These are phyloP conservation scores for Fabriciana adippe DNA, from an alignment of 2,888 invertebrate species.

Conservation along the genomic window DNA sequence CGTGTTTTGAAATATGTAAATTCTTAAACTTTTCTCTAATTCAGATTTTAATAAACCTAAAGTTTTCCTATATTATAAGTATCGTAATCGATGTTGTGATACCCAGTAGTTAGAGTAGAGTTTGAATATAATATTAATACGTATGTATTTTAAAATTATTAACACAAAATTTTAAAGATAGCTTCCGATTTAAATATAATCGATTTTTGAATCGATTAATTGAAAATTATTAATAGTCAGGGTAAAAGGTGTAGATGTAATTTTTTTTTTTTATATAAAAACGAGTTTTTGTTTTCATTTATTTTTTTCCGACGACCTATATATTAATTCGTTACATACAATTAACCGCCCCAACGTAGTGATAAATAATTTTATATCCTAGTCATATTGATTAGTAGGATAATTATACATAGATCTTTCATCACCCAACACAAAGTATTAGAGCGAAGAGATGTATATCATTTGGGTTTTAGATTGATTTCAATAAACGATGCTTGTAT, in stretches of 20 bases:
- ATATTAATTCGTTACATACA: conserved; percentile 4
- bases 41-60: not conserved
- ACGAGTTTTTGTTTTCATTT: not conserved
- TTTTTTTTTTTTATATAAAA: conserved; percentile 17
- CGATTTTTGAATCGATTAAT: conserved; percentile 14
- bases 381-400: conserved; percentile 27
- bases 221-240: conserved; percentile 26
- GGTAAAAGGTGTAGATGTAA: conserved; percentile 24
- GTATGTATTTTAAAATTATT: not conserved
- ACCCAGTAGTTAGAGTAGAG: conserved; percentile 34
- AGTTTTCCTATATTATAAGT: conserved; percentile 18
- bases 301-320: not conserved
- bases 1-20: conserved; percentile 4
- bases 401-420: conserved; percentile 5
- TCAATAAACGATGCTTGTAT: too few species aligned
- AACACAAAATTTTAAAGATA: conserved; percentile 13
- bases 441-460: not conserved
- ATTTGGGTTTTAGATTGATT: not conserved
- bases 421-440: conserved; percentile 7
- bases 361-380: conserved; percentile 21
- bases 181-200: conserved; percentile 32
- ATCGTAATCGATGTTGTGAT: conserved; percentile 37
- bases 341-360: conserved; percentile 35
- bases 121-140: conserved; percentile 7
- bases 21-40: conserved; percentile 1